Evolutionary conservation across 2,888 invertebrate genomes (phyloP).

Genomic region (Geotrupes spiniger): DNA sequence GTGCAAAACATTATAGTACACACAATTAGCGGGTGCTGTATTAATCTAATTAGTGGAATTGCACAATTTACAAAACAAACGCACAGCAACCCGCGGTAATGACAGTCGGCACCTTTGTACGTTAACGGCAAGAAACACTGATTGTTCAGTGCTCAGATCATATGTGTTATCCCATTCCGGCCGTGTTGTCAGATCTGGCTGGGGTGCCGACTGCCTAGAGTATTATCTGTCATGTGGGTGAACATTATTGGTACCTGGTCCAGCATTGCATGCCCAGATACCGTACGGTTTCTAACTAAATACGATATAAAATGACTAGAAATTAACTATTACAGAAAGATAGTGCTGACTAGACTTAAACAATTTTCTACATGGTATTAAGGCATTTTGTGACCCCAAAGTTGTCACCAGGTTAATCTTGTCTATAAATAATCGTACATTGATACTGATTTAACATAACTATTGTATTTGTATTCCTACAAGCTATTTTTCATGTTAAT

Average conservation of each 20-base stretch:
- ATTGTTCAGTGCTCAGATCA: conserved; percentile 1
- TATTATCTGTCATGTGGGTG: conserved; percentile 24
- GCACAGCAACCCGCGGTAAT: conserved; percentile 30
- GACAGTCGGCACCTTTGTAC: conserved; percentile 7
- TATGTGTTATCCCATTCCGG: conserved; percentile 7
- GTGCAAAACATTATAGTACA: conserved; percentile 45
- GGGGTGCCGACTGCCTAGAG: conserved; percentile 12
- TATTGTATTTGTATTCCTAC: conserved; percentile 28
- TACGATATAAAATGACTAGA: conserved; percentile 39
- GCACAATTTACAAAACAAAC: conserved; percentile 32
- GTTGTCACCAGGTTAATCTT: conserved; percentile 42
- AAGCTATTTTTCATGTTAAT: conserved; percentile 27
- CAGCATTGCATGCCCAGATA: conserved; percentile 1
- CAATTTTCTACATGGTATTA: conserved; percentile 39
- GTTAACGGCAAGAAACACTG: neutral
- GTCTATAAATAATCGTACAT: conserved; percentile 31
- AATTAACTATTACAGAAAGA: conserved; percentile 39
- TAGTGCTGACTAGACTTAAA: conserved; percentile 47
- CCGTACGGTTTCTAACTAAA: conserved; percentile 29
- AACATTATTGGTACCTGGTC: conserved; percentile 20
- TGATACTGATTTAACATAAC: conserved; percentile 28
- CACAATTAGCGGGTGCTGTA: conserved; percentile 39
- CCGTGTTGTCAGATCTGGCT: conserved; percentile 10
- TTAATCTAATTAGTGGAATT: conserved; percentile 33
- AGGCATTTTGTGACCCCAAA: conserved; percentile 47